Conservation (phyloP, 2,888 invertebrate genomes). For the Ichneumon xanthorius region DNA sequence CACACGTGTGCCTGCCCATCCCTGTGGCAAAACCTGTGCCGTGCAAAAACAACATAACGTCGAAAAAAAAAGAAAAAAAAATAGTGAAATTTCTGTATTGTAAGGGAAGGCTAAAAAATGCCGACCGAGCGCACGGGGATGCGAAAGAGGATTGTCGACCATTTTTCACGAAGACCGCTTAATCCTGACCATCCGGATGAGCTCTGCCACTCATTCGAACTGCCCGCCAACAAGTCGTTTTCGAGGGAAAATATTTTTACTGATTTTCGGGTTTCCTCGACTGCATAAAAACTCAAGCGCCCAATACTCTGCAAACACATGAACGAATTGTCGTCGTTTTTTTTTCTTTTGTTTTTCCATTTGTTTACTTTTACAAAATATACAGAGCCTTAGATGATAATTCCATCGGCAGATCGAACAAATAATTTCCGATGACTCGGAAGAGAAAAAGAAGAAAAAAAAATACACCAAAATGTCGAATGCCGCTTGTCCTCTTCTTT, state of each 20-base stretch:
- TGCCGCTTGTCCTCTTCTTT: not conserved
- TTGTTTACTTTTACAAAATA: slow-evolving; percentile 19
- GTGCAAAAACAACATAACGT: not conserved
- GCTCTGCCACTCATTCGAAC: too few relatives aligned
- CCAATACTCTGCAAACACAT: not conserved
- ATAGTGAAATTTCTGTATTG: too few relatives aligned
- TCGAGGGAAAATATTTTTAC: too few relatives aligned
- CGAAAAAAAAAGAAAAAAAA: too few relatives aligned
- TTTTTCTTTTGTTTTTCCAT: too few relatives aligned
- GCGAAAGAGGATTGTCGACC: too few relatives aligned
- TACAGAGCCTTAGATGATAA: not conserved
- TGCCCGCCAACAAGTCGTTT: too few relatives aligned
- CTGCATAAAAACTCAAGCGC: not conserved
- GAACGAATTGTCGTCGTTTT: not conserved
- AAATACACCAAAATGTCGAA: not conserved
- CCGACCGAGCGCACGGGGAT: too few relatives aligned
- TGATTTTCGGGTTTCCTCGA: not conserved
- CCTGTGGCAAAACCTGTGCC: slow-evolving; percentile 48
- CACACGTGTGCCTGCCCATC: slow-evolving; percentile 62
- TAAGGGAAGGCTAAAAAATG: too few relatives aligned
- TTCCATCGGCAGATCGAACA: slow-evolving; percentile 14
- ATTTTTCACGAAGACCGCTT: too few relatives aligned
- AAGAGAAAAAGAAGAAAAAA: not conserved
- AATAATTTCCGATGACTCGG: not conserved
- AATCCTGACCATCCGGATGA: too few relatives aligned